Evolutionary conservation across 1,140 invertebrate genomes (phyloP).

Genomic region (Trichonephila clavata): DNA sequence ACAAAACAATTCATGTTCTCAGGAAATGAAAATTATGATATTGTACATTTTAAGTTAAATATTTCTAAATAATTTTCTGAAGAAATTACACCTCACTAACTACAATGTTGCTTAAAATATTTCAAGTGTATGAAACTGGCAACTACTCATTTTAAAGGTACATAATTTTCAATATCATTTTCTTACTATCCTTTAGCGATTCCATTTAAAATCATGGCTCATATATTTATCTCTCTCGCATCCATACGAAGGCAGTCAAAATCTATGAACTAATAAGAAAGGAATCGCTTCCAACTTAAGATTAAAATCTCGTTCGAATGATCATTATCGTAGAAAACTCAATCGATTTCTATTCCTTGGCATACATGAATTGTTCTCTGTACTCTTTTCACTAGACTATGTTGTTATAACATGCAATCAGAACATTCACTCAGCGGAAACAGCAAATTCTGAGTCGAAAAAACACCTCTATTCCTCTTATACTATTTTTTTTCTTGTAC

Average conservation of each 20-base stretch:
- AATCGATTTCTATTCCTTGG: neutral
- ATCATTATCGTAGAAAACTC: constrained; percentile 4
- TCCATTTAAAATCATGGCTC: neutral
- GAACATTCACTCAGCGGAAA: constrained; percentile 34
- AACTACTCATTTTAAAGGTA: too few species aligned
- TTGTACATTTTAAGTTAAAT: too few species aligned
- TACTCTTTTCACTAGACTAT: neutral
- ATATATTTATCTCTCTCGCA: neutral
- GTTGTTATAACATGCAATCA: constrained; percentile 38
- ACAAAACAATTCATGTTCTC: too few species aligned
- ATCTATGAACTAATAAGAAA: neutral
- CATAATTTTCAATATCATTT: too few species aligned
- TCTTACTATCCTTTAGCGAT: too few species aligned
- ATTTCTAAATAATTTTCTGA: too few species aligned
- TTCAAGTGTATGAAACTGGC: too few species aligned
- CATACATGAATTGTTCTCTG: constrained; percentile 28
- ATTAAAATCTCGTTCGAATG: constrained; percentile 13
- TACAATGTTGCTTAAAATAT: too few species aligned
- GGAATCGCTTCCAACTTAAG: neutral
- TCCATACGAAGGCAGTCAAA: neutral
- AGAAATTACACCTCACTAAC: too few species aligned
- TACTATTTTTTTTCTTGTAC: neutral
- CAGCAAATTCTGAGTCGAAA: constrained; percentile 29
- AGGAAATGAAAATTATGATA: too few species aligned
- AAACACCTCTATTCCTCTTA: constrained; percentile 28